A percentile compares a stretch with the other conserved stretches of the same genome.
Evolutionary conservation across 2,797 vertebrate species (phyloP).

Genomic region (Pangasius mekongensis): DNA sequence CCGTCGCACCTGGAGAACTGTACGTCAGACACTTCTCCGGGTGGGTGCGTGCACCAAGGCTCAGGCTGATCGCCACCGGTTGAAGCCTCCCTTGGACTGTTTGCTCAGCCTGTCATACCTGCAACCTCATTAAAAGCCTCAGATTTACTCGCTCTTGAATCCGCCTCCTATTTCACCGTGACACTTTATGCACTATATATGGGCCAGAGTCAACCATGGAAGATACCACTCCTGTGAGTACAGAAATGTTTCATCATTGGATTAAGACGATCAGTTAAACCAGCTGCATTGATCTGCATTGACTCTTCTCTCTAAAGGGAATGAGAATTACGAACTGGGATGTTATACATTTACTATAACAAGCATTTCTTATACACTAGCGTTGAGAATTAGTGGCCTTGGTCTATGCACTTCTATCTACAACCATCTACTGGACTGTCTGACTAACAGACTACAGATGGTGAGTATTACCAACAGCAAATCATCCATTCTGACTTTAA

Average conservation of each 20-base stretch:
- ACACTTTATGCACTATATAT: background rate
- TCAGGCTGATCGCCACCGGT: no score
- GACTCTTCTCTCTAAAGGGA: background rate
- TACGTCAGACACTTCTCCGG: no score
- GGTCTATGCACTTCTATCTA: background rate
- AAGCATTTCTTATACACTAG: background rate
- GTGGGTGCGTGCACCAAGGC: no score
- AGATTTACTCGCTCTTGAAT: no score
- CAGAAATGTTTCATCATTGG: background rate
- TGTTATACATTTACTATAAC: background rate
- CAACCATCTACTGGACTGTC: background rate
- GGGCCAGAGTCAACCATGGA: background rate
- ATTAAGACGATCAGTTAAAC: background rate
- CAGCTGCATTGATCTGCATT: background rate
- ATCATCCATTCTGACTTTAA: constrained; percentile 6
- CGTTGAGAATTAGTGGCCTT: background rate
- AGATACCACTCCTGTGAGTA: background rate
- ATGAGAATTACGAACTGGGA: background rate
- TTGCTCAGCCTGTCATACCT: no score
- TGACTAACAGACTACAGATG: background rate
- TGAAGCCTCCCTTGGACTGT: no score
- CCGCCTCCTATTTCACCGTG: no score
- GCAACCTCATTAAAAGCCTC: no score
- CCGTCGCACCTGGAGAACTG: no score
- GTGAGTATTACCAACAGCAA: background rate